These are phyloP conservation scores for Eunapius fragilis DNA, from an alignment of 37 sponge, comb jelly and placozoan genomes.

Conservation along the genomic window DNA sequence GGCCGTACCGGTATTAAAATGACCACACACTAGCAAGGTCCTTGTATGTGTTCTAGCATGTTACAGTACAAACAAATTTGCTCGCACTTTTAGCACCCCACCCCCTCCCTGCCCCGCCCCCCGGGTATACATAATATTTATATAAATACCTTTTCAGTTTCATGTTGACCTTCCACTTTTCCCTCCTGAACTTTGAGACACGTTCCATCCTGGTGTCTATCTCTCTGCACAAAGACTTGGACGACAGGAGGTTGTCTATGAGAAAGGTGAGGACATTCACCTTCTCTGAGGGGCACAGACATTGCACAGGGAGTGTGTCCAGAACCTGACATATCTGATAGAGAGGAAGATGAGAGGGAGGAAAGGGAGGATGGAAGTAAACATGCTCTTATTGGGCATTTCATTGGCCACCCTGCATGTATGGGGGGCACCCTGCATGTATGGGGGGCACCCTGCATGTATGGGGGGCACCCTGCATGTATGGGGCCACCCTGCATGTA, in stretches of 20 bases:
- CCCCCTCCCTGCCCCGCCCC: background rate
- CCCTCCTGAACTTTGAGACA: slow-evolving; percentile 63
- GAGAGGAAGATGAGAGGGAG: background rate
- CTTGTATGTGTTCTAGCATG: too few species aligned
- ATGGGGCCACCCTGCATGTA: too few species aligned
- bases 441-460: too few species aligned
- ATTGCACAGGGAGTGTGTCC: slow-evolving; percentile 37
- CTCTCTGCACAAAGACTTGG: slow-evolving; percentile 58
- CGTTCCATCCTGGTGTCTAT: slow-evolving; percentile 79
- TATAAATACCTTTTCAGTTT: slow-evolving; percentile 86
- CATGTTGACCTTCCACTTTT: slow-evolving; percentile 86
- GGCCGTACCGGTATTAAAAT: too few species aligned
- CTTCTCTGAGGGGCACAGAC: slow-evolving; percentile 65
- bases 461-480: too few species aligned
- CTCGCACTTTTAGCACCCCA: too few species aligned
- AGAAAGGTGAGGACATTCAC: slow-evolving; percentile 47
- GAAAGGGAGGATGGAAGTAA: background rate
- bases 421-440: too few species aligned
- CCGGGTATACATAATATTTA: too few species aligned
- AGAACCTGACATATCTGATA: slow-evolving; percentile 29
- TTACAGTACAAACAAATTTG: too few species aligned
- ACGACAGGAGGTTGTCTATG: slow-evolving; percentile 61
- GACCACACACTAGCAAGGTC: too few species aligned
- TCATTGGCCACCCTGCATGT: too few species aligned
- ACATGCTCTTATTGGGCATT: too few species aligned